A percentile compares a stretch with the other conserved stretches of the same genome.
phyloP scores from a whole-genome alignment of 1,140 invertebrate species.

The Trialeurodes vaporariorum region DNA sequence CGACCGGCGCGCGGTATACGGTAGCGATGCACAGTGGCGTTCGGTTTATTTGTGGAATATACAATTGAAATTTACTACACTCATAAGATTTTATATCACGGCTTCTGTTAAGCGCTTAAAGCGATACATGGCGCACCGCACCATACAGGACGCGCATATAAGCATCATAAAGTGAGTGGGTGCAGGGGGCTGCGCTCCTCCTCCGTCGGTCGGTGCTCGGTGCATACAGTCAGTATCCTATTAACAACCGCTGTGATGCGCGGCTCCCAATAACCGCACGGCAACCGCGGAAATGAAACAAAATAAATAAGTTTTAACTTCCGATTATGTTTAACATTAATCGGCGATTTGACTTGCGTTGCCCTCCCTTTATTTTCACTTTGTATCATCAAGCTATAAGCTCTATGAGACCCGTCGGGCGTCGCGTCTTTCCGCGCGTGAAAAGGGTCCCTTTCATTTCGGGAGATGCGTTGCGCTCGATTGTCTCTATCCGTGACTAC shows the following conservation, averaged over 20 bases:
- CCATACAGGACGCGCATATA: too few species aligned
- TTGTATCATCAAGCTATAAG: background rate
- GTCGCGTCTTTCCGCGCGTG: background rate
- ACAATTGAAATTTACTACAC: background rate
- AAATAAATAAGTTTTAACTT: background rate
- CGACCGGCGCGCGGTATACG: background rate
- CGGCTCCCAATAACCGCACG: background rate
- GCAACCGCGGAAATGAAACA: background rate
- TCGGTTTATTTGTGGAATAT: too few species aligned
- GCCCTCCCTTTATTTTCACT: background rate
- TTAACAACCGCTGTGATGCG: too few species aligned
- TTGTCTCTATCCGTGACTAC: too few species aligned
- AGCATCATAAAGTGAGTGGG: too few species aligned
- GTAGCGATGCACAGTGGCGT: background rate
- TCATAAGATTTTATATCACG: background rate
- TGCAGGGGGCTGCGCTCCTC: too few species aligned
- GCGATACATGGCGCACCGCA: background rate
- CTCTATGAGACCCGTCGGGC: background rate
- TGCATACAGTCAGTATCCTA: too few species aligned
- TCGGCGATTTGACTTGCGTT: background rate
- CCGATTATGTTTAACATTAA: background rate
- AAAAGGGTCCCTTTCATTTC: background rate
- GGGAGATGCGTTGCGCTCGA: too few species aligned
- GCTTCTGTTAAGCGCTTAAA: background rate
- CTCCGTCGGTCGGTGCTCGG: too few species aligned